A percentile compares a stretch with the other conserved stretches of the same genome.
Evolutionary conservation across 2,113 vertebrate species (phyloP).

Genomic region (Sinocyclocheilus maitianheensis): DNA sequence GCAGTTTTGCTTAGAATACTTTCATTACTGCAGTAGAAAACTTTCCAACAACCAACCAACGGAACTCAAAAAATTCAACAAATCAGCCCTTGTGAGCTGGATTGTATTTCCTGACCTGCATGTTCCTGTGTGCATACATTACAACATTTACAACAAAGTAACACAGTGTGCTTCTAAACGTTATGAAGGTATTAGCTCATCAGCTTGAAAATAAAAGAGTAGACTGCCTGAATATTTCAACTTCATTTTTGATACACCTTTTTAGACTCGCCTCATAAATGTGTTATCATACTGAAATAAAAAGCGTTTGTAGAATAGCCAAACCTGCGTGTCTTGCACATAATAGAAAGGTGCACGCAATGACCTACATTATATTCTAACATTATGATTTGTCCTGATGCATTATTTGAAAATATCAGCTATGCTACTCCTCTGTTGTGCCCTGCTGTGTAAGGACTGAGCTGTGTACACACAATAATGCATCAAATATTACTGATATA

Average conservation of each 20-base stretch:
- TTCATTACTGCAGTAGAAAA: neutral
- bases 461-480: neutral
- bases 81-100: neutral
- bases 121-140: conserved; percentile 9
- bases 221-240: conserved; percentile 15
- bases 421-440: neutral
- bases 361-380: neutral
- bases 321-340: neutral
- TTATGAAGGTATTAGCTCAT: conserved; percentile 3
- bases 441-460: neutral
- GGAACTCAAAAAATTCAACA: neutral
- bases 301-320: neutral
- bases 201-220: conserved; percentile 29
- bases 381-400: neutral
- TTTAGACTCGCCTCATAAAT: neutral
- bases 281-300: neutral
- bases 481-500: neutral
- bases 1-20: neutral
- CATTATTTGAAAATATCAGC: neutral
- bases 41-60: neutral
- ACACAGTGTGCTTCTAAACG: neutral
- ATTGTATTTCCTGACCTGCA: neutral
- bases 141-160: conserved; percentile 27
- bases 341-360: neutral
- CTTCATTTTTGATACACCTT: conserved; percentile 14